Evolutionary conservation across 2,113 vertebrate genomes (phyloP).

Genomic region (Aythya baeri): DNA sequence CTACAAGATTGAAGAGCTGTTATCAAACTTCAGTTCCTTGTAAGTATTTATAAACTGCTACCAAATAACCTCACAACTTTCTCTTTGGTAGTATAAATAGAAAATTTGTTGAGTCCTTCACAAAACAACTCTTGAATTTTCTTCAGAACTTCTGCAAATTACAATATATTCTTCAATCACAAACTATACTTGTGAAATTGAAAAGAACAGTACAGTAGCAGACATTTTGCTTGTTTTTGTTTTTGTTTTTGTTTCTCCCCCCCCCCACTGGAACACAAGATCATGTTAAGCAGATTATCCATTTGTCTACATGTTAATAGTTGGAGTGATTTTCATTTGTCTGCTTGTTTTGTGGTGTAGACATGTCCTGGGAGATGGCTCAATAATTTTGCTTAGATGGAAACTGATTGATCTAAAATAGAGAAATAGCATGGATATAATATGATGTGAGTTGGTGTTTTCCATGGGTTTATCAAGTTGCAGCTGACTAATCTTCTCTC

Average conservation of each 20-base stretch:
- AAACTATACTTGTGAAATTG: background rate
- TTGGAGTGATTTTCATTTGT: background rate
- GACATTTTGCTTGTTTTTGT: background rate
- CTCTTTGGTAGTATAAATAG: background rate
- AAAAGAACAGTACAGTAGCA: background rate
- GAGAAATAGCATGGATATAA: background rate
- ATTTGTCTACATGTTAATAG: background rate
- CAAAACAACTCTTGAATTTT: background rate
- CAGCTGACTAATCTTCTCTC: background rate
- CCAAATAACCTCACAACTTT: background rate
- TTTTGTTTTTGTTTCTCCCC: background rate
- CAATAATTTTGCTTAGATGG: background rate
- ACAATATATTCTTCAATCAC: background rate
- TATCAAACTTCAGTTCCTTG: background rate
- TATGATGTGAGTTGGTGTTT: background rate
- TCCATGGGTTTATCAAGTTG: background rate
- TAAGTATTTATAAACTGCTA: background rate
- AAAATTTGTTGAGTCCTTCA: background rate
- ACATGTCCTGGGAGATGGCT: background rate
- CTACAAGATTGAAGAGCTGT: background rate
- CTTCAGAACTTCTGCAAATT: background rate
- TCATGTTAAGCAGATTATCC: background rate
- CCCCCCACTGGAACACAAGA: background rate
- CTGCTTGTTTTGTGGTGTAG: background rate
- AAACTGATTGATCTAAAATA: background rate